phyloP scores from a whole-genome alignment of 2,888 invertebrate species.

The Siphonodentalium dalli region DNA sequence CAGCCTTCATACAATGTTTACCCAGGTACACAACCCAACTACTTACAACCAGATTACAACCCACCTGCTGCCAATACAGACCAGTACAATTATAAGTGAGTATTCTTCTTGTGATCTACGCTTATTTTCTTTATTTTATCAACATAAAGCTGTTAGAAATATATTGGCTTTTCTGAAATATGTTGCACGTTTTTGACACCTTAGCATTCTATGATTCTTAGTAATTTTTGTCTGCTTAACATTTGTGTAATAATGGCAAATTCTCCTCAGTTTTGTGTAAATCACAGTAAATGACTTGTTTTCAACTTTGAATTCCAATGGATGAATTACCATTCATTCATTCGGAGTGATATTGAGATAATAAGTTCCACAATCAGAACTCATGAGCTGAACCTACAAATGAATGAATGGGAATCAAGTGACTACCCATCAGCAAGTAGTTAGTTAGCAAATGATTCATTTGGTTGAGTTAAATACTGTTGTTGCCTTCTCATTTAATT shows the following conservation, averaged over 20 bases:
- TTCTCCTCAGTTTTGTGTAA: background rate
- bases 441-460: too few species aligned
- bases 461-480: too few species aligned
- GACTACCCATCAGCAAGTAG: too few species aligned
- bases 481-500: too few species aligned
- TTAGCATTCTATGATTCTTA: too few species aligned
- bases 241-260: background rate
- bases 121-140: background rate
- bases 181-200: too few species aligned
- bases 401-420: too few species aligned
- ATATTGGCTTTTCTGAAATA: too few species aligned
- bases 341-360: conserved; percentile 26
- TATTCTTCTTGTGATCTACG: background rate
- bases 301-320: background rate
- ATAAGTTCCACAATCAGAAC: too few species aligned
- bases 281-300: background rate
- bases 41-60: conserved; percentile 33
- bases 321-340: conserved; percentile 1
- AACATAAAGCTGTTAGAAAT: too few species aligned
- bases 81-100: conserved; percentile 35
- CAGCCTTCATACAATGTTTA: conserved; percentile 20
- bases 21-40: conserved; percentile 13
- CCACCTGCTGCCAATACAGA: conserved; percentile 18
- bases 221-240: too few species aligned
- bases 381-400: too few species aligned